phyloP scores from a whole-genome alignment of 2,113 vertebrate species.

The Boleophthalmus pectinirostris region DNA sequence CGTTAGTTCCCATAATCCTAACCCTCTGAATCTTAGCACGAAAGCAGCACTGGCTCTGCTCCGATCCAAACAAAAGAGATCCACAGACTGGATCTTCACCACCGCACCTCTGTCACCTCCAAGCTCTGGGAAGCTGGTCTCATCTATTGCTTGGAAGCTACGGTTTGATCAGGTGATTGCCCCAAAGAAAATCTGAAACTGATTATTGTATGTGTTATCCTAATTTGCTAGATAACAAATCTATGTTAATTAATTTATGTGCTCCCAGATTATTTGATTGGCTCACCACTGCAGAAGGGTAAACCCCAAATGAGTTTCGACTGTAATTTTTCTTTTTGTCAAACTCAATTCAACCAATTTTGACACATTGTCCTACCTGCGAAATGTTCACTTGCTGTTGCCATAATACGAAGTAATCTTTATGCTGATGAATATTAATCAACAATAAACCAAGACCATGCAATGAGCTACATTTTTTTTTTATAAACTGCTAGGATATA shows the following conservation, averaged over 20 bases:
- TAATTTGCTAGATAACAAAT: no score
- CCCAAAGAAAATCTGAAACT: background rate
- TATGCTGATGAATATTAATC: background rate
- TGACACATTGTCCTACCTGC: background rate
- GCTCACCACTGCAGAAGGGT: background rate
- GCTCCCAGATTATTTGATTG: background rate
- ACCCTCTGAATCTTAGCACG: slow-evolving; percentile 92
- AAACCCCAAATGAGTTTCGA: background rate
- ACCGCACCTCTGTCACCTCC: slow-evolving; percentile 86
- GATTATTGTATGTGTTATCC: no score
- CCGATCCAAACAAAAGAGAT: slow-evolving; percentile 90
- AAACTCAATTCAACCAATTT: background rate
- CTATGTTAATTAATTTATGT: no score
- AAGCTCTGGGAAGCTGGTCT: slow-evolving; percentile 92
- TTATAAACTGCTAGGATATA: no score
- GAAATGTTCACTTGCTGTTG: background rate
- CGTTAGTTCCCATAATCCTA: slow-evolving; percentile 94
- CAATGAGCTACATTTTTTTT: background rate
- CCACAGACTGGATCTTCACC: slow-evolving; percentile 82
- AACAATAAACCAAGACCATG: background rate
- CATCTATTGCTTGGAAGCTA: slow-evolving; percentile 93
- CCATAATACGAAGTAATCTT: background rate
- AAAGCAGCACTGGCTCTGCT: slow-evolving; percentile 92
- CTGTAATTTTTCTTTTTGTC: no score
- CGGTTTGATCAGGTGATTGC: slow-evolving; percentile 88